A percentile compares a stretch with the other conserved stretches of the same genome.
These are phyloP conservation scores for Montipora capricornis DNA, from an alignment of 64 coral and sea anemone species.

Conservation along the genomic window DNA sequence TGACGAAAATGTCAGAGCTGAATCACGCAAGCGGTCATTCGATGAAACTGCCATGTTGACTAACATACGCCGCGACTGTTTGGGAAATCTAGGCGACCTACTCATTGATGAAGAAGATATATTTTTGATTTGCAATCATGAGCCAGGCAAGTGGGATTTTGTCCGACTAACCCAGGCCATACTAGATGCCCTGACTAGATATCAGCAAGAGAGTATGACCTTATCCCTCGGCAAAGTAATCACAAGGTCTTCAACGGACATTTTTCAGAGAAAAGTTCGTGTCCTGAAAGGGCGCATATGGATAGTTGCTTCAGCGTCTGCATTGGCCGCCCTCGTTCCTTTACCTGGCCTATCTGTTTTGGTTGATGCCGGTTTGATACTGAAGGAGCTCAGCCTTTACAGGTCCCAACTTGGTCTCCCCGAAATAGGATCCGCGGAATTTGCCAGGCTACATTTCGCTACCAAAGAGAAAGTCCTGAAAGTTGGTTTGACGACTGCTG, in stretches of 20 bases:
- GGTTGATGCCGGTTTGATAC: not conserved
- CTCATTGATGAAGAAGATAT: not conserved
- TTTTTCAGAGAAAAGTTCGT: not conserved
- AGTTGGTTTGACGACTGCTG: not conserved
- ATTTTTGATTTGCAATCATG: too few species aligned
- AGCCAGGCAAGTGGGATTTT: too few species aligned
- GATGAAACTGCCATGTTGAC: slow-evolving; percentile 18
- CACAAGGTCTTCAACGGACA: not conserved
- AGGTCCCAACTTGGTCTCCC: slow-evolving; percentile 14
- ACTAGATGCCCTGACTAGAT: slow-evolving; percentile 16
- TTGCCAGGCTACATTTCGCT: not conserved
- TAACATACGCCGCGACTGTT: not conserved
- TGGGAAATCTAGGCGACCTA: not conserved
- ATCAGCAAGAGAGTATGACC: not conserved
- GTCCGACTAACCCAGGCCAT: not conserved
- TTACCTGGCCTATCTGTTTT: not conserved
- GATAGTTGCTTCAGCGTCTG: slow-evolving; percentile 9
- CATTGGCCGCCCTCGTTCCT: not conserved
- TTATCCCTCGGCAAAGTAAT: not conserved
- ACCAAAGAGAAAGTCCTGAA: not conserved
- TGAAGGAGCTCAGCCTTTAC: not conserved
- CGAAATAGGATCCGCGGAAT: not conserved
- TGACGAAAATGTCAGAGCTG: too few species aligned
- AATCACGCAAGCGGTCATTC: slow-evolving; percentile 1
- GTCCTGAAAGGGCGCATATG: slow-evolving; percentile 18